Evolutionary conservation across 2,888 invertebrate species (phyloP), one percentile per base, ranked within the genome.

Genomic region (Antheraea yamamai): DNA sequence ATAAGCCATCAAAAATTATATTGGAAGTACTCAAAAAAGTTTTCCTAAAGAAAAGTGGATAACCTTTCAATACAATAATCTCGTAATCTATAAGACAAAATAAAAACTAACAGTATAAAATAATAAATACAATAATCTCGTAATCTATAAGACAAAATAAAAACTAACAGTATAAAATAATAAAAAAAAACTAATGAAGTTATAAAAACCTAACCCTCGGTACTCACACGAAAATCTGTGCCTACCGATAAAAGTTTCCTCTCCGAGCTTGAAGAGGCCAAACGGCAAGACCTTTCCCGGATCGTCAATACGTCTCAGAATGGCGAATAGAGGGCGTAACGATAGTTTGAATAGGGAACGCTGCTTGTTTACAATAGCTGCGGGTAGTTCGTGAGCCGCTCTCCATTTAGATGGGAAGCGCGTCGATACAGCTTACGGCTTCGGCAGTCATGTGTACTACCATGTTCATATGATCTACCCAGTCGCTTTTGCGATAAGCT

Each of bases 281-380:
- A 88, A 88, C 83, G 83, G 84, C 84, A 85, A 88, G 86, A 88
- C 88, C 88, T 87, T 91, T 87, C 85, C 85, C 82, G 84, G 85
- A 84, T 85, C 89, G 88, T 89, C 90, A 90, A 91, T 91, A 89
- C 85, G 84, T 87, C 85, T 85, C 86, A 86, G 85, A 90, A 88
- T 84, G 85, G 85, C 86, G 87, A 81, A 89, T 88, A 88, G 88
- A 91, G 88, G 89, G 90, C 90, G 90, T 90, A 85, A 90, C 90
- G 88, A 92, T 91, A 90, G 88, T 92, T 91, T 91, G 91, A 93
- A 93, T 92, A 92, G 89, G 90, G 89, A 91, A 90, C 88, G 88
- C 87, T 89, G 89, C 91, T 93, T 93, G 92, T 92, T 93, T 92
- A 92, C 91, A 92, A 93, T 92, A 89, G 91, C 92, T 92, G 90